Evolutionary conservation across 2,113 vertebrate genomes (phyloP).

Genomic region (Scatophagus argus): DNA sequence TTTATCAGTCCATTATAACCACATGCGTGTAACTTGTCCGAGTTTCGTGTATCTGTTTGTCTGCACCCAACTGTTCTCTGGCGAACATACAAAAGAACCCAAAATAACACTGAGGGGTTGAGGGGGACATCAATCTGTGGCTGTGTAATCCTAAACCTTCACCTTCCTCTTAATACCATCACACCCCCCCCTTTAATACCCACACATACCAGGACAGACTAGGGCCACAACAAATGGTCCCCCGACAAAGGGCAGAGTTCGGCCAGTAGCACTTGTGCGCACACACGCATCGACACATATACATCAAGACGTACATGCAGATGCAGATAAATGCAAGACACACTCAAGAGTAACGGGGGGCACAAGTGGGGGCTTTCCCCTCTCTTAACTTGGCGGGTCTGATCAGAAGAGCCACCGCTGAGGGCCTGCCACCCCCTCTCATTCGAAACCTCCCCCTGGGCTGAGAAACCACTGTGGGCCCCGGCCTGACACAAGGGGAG

Average conservation of each 20-base stretch:
- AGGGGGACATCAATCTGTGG: conserved; percentile 84
- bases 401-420: conserved; percentile 67
- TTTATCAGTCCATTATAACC: conserved; percentile 61
- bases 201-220: conserved; percentile 81
- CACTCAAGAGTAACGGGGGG: conserved; percentile 8
- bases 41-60: conserved; percentile 50
- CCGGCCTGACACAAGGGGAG: conserved; percentile 28
- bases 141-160: conserved; percentile 85
- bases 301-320: conserved; percentile 7
- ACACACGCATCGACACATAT: conserved; percentile 27
- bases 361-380: conserved; percentile 56
- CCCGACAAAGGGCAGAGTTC: conserved; percentile 85
- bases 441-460: conserved; percentile 42
- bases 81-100: conserved; percentile 83
- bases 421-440: conserved; percentile 61
- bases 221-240: conserved; percentile 86
- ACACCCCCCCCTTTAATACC: conserved; percentile 78
- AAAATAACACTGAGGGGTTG: conserved; percentile 81
- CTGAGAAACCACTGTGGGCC: conserved; percentile 56
- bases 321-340: conserved; percentile 22
- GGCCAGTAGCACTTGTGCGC: conserved; percentile 64
- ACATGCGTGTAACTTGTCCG: conserved; percentile 32
- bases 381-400: conserved; percentile 72
- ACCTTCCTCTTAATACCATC: conserved; percentile 82
- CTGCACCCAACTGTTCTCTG: conserved; percentile 74